Conservation (phyloP, 2,113 vertebrate genomes). For the Cyphomyrus plagiostoma region DNA sequence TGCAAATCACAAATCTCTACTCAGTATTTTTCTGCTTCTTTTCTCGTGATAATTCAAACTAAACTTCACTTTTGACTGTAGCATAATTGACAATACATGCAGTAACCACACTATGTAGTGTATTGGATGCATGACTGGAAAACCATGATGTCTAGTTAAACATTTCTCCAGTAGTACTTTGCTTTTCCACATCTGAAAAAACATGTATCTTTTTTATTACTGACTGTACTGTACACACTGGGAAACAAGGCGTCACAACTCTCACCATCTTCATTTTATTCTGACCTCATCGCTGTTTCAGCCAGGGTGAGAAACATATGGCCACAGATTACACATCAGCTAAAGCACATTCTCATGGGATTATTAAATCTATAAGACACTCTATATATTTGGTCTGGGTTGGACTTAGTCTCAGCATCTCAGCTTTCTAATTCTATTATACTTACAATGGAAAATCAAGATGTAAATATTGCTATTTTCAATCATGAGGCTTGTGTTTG, state of each 20-base stretch:
- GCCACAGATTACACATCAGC: neutral
- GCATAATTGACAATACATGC: neutral
- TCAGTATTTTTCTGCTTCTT: neutral
- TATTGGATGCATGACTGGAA: neutral
- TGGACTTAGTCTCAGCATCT: neutral
- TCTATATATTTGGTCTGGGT: neutral
- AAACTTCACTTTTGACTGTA: neutral
- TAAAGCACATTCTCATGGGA: neutral
- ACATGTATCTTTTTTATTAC: neutral
- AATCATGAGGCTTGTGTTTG: neutral
- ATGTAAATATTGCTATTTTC: neutral
- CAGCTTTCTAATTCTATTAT: neutral
- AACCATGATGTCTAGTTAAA: neutral
- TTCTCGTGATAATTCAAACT: neutral
- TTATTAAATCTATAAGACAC: neutral
- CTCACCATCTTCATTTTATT: neutral
- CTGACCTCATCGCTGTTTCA: neutral
- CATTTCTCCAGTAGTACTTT: neutral
- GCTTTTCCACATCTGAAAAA: neutral
- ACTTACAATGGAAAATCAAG: neutral
- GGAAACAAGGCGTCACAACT: neutral
- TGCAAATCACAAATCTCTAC: neutral
- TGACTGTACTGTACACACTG: neutral
- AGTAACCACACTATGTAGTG: neutral
- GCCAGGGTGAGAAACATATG: neutral